phyloP scores from a whole-genome alignment of 2,113 vertebrate species.

The Eulemur macaco region DNA sequence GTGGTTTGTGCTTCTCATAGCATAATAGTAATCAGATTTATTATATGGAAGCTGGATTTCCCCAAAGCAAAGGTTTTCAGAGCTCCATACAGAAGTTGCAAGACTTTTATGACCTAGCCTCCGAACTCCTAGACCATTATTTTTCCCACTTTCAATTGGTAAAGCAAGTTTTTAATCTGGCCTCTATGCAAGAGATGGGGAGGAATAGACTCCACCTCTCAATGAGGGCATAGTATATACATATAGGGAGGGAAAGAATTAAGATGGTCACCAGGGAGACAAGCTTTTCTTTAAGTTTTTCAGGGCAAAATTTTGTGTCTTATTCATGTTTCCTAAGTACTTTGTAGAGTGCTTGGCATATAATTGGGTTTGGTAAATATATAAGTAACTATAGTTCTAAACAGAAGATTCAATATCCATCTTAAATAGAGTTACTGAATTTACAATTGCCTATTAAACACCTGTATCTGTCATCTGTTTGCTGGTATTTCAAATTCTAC shows the following conservation, averaged over 20 bases:
- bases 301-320: background rate
- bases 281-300: background rate
- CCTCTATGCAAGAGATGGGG: background rate
- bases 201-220: background rate
- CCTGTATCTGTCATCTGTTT: background rate
- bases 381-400: background rate
- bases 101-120: background rate
- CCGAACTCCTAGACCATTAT: background rate
- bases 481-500: background rate
- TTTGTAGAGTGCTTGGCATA: background rate
- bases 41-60: background rate
- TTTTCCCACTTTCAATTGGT: background rate
- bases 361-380: background rate
- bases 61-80: background rate
- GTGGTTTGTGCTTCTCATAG: background rate
- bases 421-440: background rate
- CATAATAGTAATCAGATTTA: background rate
- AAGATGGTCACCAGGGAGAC: background rate
- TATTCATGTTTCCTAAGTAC: background rate
- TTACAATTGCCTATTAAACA: background rate
- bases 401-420: background rate
- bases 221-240: background rate
- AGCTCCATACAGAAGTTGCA: background rate
- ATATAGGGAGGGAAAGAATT: background rate
- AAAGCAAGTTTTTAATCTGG: background rate